Conservation (phyloP, 92 coral and sea anemone genomes). For the Diadumene lineata region DNA sequence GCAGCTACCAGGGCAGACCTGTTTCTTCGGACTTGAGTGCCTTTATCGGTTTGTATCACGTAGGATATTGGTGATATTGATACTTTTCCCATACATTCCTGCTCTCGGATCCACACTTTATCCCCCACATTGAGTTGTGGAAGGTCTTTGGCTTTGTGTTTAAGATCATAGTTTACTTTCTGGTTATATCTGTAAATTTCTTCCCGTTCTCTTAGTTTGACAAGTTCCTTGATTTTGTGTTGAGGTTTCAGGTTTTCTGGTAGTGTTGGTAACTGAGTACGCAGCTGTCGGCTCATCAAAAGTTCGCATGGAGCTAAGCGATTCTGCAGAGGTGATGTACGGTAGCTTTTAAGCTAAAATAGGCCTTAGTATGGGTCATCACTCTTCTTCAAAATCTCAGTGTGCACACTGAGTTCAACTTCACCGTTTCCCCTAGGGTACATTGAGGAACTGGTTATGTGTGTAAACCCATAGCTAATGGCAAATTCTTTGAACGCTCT, state of each 20-base stretch:
- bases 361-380: conserved; percentile 38
- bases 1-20: conserved; percentile 41
- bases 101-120: conserved; percentile 48
- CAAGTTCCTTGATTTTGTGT: conserved; percentile 12
- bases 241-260: conserved; percentile 30
- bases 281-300: conserved; percentile 34
- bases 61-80: conserved; percentile 39
- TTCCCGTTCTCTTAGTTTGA: conserved; percentile 25
- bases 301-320: conserved; percentile 43
- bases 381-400: conserved; percentile 40
- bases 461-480: conserved; percentile 39
- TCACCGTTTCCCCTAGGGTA: conserved; percentile 50
- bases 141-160: conserved; percentile 30
- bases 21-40: conserved; percentile 35
- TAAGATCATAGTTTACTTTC: conserved; percentile 20
- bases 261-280: conserved; percentile 39
- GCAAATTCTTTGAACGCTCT: conserved; percentile 37
- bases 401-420: conserved; percentile 54
- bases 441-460: conserved; percentile 52
- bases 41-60: conserved; percentile 39
- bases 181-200: conserved; percentile 40
- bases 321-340: conserved; percentile 44
- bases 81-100: conserved; percentile 35
- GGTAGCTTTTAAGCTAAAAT: conserved; percentile 20
- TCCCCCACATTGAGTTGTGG: conserved; percentile 38